Conservation (phyloP, 2,888 invertebrate genomes). For the Chrysotoxum bicinctum region DNA sequence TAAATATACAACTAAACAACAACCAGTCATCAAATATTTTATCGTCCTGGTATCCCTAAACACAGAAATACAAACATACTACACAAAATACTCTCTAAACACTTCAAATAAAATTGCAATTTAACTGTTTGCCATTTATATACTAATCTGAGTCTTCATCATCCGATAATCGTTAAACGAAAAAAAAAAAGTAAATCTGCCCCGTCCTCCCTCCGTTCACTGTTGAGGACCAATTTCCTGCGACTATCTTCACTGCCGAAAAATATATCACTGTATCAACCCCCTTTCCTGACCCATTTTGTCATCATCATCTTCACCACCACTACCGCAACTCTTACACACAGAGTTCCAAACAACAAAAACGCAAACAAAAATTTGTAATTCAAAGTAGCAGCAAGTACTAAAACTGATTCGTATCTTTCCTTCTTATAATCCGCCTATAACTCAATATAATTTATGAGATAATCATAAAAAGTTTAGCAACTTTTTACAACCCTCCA, state of each 20-base stretch:
- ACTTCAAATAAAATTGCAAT: constrained; percentile 65
- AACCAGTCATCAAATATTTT: constrained; percentile 32
- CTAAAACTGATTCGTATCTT: constrained; percentile 67
- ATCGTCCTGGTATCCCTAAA: neutral
- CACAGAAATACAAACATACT: neutral
- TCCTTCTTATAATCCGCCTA: constrained; percentile 63
- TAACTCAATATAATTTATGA: constrained; percentile 69
- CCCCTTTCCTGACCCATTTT: neutral
- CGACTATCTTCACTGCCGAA: constrained; percentile 20
- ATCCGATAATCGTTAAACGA: constrained; percentile 65
- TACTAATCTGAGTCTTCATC: constrained; percentile 53
- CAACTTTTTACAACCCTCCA: constrained; percentile 64
- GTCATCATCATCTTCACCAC: neutral
- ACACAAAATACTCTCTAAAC: constrained; percentile 39
- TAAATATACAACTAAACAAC: constrained; percentile 3
- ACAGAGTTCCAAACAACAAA: neutral
- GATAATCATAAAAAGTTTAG: constrained; percentile 70
- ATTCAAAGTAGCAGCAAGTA: constrained; percentile 65
- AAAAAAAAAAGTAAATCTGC: neutral
- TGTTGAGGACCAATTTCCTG: constrained; percentile 24
- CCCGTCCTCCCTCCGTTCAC: neutral
- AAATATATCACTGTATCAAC: neutral
- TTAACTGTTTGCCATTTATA: constrained; percentile 54
- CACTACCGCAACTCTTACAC: neutral
- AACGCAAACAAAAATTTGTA: constrained; percentile 59